phyloP scores from a whole-genome alignment of 2,797 vertebrate genomes.

The Pithecia hirsuta region DNA sequence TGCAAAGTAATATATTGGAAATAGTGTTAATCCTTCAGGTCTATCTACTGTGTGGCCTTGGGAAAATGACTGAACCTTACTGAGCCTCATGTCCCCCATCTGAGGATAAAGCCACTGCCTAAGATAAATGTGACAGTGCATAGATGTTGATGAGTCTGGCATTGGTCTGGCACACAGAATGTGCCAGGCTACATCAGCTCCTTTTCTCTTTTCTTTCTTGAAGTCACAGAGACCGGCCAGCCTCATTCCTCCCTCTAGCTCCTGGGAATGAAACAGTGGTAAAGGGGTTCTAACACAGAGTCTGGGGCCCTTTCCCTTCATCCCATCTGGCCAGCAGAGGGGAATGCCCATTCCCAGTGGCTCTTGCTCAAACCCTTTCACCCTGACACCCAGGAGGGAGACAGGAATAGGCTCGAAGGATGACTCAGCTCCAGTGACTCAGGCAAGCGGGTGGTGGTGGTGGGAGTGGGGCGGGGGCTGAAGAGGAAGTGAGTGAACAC shows the following conservation, averaged over 20 bases:
- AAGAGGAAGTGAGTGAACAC: constrained; percentile 77
- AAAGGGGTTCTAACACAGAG: neutral
- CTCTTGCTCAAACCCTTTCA: constrained; percentile 80
- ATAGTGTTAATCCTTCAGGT: neutral
- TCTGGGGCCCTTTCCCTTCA: neutral
- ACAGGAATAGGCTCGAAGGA: constrained; percentile 80
- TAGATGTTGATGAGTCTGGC: neutral
- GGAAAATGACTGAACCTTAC: neutral
- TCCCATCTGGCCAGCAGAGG: constrained; percentile 70
- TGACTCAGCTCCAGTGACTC: constrained; percentile 85
- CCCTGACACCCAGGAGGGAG: constrained; percentile 73
- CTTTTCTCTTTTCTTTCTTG: neutral
- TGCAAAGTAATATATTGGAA: neutral
- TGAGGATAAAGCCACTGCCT: neutral
- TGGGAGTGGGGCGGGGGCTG: constrained; percentile 53
- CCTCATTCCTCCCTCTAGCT: neutral
- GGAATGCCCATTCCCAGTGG: constrained; percentile 75
- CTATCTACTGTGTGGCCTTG: neutral
- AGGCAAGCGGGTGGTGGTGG: constrained; percentile 73
- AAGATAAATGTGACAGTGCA: neutral
- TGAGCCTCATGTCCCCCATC: neutral
- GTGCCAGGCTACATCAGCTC: neutral
- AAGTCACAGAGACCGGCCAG: neutral
- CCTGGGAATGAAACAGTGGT: neutral
- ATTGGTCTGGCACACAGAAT: neutral